phyloP scores from a whole-genome alignment of 1,140 invertebrate genomes.

The Diachasma alloeum region DNA sequence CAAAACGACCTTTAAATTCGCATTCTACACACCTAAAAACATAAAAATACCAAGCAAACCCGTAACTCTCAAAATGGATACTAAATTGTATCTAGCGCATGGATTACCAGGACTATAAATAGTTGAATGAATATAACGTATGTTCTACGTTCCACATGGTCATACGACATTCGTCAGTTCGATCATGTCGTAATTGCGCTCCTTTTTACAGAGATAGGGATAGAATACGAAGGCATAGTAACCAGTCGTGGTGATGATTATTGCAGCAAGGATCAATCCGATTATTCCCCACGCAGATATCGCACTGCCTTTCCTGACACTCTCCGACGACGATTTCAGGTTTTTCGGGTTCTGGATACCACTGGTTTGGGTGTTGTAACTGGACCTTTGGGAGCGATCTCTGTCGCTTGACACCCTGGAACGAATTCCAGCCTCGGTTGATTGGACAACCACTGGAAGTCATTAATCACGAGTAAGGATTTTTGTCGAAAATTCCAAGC shows the following conservation, averaged over 20 bases:
- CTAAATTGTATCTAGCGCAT: too few relatives aligned
- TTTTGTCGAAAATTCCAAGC: background rate
- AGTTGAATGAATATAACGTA: background rate
- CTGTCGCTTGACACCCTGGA: background rate
- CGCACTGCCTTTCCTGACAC: conserved; percentile 55
- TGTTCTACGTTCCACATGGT: background rate
- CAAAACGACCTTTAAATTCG: too few relatives aligned
- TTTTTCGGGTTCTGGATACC: background rate
- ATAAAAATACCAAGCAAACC: too few relatives aligned
- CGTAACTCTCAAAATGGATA: too few relatives aligned
- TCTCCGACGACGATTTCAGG: background rate
- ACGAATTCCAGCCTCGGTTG: background rate
- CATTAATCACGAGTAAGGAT: background rate
- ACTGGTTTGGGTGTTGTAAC: background rate
- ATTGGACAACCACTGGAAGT: background rate
- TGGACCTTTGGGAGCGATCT: background rate
- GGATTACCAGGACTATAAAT: too few relatives aligned
- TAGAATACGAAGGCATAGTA: conserved; percentile 72
- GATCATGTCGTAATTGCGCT: conserved; percentile 70
- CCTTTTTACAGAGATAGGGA: conserved; percentile 68
- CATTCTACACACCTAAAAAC: too few relatives aligned
- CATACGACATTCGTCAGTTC: conserved; percentile 56
- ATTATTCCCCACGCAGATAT: conserved; percentile 71
- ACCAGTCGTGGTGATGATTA: conserved; percentile 65
- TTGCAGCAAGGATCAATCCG: conserved; percentile 63